These are phyloP conservation scores for Lucifuga dentata DNA, from an alignment of 2,113 vertebrate genomes.

Conservation along the genomic window DNA sequence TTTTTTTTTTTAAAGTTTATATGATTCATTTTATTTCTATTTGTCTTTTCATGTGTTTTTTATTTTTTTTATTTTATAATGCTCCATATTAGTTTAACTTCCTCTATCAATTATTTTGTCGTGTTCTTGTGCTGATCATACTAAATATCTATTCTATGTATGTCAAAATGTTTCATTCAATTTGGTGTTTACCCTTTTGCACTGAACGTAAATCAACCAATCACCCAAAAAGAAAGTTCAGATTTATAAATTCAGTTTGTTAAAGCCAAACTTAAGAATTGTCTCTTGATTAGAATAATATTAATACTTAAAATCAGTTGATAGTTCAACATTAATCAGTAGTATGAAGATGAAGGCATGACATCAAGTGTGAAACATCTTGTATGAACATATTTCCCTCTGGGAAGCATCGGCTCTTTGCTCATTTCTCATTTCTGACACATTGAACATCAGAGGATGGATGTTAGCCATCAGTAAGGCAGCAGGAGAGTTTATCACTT, in stretches of 20 bases:
- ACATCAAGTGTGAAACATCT: not conserved
- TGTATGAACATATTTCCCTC: not conserved
- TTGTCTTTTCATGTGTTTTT: no score
- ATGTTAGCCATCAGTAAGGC: constrained; percentile 20
- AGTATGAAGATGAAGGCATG: not conserved
- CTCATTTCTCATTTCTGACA: not conserved
- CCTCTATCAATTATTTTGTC: no score
- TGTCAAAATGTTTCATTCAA: no score
- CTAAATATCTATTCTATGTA: no score
- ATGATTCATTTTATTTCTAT: no score
- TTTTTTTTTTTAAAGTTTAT: no score
- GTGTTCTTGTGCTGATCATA: no score
- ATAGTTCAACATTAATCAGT: not conserved
- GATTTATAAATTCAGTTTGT: not conserved
- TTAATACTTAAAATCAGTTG: not conserved
- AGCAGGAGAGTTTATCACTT: constrained; percentile 27
- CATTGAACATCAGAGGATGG: constrained; percentile 22
- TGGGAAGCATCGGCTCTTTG: not conserved
- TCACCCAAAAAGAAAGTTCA: not conserved
- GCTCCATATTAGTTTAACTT: no score
- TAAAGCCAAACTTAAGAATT: no score
- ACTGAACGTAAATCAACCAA: no score
- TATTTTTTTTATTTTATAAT: no score
- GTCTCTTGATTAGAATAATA: not conserved
- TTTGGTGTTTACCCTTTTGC: no score